These are phyloP conservation scores for Heterodera schachtii DNA, from an alignment of 1,140 invertebrate species.

Conservation along the genomic window DNA sequence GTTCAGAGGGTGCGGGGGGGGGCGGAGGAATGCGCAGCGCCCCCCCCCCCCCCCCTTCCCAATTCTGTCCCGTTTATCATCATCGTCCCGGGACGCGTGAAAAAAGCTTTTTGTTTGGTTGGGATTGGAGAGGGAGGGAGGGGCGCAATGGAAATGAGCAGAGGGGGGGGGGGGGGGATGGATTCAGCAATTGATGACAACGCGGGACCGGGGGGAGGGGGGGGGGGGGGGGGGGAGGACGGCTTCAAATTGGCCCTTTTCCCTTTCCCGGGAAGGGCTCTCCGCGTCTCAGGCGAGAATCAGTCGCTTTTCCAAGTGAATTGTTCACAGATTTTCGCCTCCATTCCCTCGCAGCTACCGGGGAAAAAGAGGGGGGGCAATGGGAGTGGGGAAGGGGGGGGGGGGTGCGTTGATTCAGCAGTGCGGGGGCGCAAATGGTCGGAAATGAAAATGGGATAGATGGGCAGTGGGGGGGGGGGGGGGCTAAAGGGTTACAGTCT, in stretches of 20 bases:
- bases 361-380: neutral
- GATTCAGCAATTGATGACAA: conserved; percentile 25
- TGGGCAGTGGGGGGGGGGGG: neutral
- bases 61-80: neutral
- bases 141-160: conserved; percentile 20
- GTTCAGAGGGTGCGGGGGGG: neutral
- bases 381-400: neutral
- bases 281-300: neutral
- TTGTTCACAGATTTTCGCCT: neutral
- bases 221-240: neutral
- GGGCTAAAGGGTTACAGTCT: conserved; percentile 8
- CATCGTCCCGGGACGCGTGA: conserved; percentile 8
- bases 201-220: conserved; percentile 2
- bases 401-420: conserved; percentile 30
- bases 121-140: neutral
- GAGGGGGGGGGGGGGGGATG: neutral
- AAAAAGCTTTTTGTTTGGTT: conserved; percentile 18
- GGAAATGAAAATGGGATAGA: conserved; percentile 7
- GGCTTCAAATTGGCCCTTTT: conserved; percentile 23
- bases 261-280: neutral
- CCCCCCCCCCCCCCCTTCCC: conserved; percentile 2
- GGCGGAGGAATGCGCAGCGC: conserved; percentile 3
- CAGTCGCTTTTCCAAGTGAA: neutral
- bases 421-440: neutral
- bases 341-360: neutral